These are phyloP conservation scores for Ptiloglossa arizonensis DNA, from an alignment of 1,140 invertebrate genomes.

Conservation along the genomic window DNA sequence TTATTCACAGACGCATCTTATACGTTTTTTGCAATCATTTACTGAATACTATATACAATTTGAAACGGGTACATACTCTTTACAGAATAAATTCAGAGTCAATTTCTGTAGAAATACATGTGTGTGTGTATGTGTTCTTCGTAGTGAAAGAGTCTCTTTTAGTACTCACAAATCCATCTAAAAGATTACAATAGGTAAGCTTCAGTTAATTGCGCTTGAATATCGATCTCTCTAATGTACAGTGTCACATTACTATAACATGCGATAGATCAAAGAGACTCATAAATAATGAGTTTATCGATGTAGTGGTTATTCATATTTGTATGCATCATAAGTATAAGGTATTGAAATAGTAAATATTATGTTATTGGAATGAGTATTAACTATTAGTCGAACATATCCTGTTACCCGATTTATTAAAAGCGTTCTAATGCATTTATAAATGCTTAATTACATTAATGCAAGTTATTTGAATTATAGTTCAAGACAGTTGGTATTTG, in stretches of 20 bases:
- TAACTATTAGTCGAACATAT: too few species aligned
- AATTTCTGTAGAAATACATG: too few species aligned
- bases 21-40: too few species aligned
- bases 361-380: too few species aligned
- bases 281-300: background rate
- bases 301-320: background rate
- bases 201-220: background rate
- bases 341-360: background rate
- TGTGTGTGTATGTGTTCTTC: too few species aligned
- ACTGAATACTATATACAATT: too few species aligned
- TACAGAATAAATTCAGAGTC: too few species aligned
- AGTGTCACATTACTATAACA: background rate
- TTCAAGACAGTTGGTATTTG: too few species aligned
- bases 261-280: conserved; percentile 11
- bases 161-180: background rate
- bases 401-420: background rate
- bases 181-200: background rate
- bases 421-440: background rate
- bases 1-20: too few species aligned
- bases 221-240: conserved; percentile 10
- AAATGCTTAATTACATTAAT: background rate
- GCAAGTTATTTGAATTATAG: too few species aligned
- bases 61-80: too few species aligned
- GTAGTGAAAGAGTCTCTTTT: too few species aligned
- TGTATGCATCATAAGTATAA: background rate